Evolutionary conservation across 2,113 vertebrate genomes (phyloP).

Genomic region (Actenoides hombroni): DNA sequence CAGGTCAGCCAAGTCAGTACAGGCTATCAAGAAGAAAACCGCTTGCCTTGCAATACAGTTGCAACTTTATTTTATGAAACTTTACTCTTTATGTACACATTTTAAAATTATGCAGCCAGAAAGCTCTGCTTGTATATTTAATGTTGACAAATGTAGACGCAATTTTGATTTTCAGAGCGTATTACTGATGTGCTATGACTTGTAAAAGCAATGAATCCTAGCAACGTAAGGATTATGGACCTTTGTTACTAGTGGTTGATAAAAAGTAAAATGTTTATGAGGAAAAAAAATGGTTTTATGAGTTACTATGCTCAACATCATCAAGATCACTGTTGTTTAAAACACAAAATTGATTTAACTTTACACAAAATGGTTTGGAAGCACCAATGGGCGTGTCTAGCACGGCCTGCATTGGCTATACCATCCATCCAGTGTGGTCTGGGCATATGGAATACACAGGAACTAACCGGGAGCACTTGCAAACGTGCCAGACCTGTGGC

Average conservation of each 20-base stretch:
- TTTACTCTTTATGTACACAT: not conserved
- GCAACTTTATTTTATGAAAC: not conserved
- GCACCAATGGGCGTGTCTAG: accelerated
- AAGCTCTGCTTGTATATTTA: not conserved
- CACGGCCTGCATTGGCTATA: accelerated
- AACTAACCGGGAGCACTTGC: accelerated
- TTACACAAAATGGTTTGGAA: not conserved
- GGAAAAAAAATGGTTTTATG: not conserved
- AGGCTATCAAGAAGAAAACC: not conserved
- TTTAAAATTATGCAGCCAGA: not conserved
- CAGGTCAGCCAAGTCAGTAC: not conserved
- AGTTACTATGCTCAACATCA: not conserved
- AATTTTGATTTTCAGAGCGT: not conserved
- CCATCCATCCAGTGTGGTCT: accelerated
- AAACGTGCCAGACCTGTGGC: accelerated
- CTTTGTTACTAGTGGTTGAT: not conserved
- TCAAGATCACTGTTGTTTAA: not conserved
- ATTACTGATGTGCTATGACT: not conserved
- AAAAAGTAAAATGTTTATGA: not conserved
- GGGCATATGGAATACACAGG: accelerated
- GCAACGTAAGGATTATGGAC: not conserved
- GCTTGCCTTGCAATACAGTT: not conserved
- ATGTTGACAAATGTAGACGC: not conserved
- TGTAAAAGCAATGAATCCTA: not conserved
- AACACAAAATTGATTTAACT: not conserved